Base-by-base conservation (phyloP, 1,140 invertebrate genomes). In the Drosophila littoralis region DNA sequence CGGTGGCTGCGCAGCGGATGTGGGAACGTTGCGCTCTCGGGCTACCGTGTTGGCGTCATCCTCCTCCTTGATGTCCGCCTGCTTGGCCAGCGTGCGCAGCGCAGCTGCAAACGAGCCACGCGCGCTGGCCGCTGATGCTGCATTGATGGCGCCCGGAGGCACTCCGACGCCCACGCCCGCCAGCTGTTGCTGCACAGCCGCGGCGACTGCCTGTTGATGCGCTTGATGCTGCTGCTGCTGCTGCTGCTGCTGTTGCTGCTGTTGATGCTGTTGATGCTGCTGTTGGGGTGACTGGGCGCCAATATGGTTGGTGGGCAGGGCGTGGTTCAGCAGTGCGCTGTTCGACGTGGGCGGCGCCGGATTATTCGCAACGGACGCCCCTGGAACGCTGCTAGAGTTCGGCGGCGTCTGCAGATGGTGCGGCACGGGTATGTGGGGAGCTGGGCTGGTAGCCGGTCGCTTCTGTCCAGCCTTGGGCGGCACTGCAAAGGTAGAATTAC, bases 41-140 rank as follows among this genome's bases (percentile, higher is more conserved):
- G 61, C 60, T 46, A 77, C 80, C 3, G n/a, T 42, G 17, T 22
- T 54, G 12, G 55, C 72, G 8, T 82, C 80, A n/a, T 92, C 92
- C 42, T 92, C 92, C 50, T 92, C 92, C 50, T 92, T 92, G 51
- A 83, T 92, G 46, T 95, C 95, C 33, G 96, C 96, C 89, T 97
- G 96, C 91, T 97, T 96, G 52, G 96, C 96, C 65, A 97, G 93
- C 90, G 96, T 96, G 61, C 96, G 93, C 58, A 97, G 92, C 6
- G 96, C 96, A 5, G 96, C 96, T 22, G 96, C 96, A 93, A 97
- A 97, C 32, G 95, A 90, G 13, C 88, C 90, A 0, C 91, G 77
- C 36, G 75, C 89, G 76, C 91, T 93, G 67, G 93, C 91, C 59
- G 93, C 92, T 10, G 86, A 76, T 55, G 93, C 92, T 5, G 85